phyloP scores from a whole-genome alignment of 2,797 vertebrate genomes.

The Phalloptychus januarius region DNA sequence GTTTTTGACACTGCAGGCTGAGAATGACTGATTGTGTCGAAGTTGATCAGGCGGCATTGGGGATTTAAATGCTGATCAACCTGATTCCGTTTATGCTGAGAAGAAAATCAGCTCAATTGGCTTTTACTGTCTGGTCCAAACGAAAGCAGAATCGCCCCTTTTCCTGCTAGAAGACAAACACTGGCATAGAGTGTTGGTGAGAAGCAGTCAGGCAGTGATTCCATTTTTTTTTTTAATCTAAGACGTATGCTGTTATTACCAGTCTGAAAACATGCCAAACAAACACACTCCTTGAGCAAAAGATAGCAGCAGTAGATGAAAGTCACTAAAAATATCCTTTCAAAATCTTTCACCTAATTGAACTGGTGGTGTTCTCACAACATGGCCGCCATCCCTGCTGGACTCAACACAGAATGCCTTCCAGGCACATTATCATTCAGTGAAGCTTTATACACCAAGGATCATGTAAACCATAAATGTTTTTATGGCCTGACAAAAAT shows the following conservation, averaged over 20 bases:
- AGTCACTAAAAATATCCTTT: background rate
- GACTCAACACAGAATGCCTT: background rate
- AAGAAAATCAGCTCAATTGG: conserved; percentile 9
- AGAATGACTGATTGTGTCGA: conserved; percentile 28
- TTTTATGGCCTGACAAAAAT: background rate
- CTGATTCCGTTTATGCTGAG: conserved; percentile 13
- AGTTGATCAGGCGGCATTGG: conserved; percentile 30
- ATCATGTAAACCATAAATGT: background rate
- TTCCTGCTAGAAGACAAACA: background rate
- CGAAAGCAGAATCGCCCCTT: background rate
- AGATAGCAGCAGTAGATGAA: background rate
- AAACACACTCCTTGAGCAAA: background rate
- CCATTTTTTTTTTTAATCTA: too few relatives aligned
- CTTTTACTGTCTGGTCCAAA: conserved; percentile 11
- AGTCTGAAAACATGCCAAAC: background rate
- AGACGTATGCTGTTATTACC: background rate
- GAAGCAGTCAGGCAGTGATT: too few relatives aligned
- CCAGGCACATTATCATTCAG: background rate
- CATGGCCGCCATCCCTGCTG: background rate
- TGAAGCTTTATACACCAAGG: background rate
- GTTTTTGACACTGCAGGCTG: conserved; percentile 21
- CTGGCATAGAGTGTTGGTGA: background rate
- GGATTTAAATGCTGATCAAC: conserved; percentile 27
- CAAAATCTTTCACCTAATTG: background rate
- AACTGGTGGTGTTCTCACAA: background rate